A percentile compares a stretch with the other conserved stretches of the same genome.
Evolutionary conservation across 2,888 invertebrate genomes (phyloP).

Genomic region (Tyria jacobaeae): DNA sequence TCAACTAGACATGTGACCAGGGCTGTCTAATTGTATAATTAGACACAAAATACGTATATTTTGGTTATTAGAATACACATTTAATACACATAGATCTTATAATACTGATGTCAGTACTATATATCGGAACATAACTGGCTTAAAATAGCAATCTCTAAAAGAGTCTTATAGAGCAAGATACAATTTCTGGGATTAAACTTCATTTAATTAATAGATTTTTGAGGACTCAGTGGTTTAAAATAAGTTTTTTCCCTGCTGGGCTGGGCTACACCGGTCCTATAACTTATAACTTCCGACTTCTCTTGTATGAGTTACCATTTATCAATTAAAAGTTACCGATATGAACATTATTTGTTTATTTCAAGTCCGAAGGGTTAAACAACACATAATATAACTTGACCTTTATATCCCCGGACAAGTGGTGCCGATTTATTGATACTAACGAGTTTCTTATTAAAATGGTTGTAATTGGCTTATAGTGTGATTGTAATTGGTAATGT

Average conservation of each 20-base stretch:
- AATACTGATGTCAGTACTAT: too few species aligned
- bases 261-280: constrained; percentile 58
- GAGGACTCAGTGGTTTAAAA: too few species aligned
- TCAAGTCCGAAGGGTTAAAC: constrained; percentile 16
- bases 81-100: too few species aligned
- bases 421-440: constrained; percentile 14
- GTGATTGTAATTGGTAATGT: background rate
- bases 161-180: too few species aligned
- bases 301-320: constrained; percentile 30
- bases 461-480: background rate
- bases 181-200: too few species aligned
- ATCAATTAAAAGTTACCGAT: constrained; percentile 21
- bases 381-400: constrained; percentile 30
- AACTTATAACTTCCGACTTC: constrained; percentile 75
- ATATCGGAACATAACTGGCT: too few species aligned
- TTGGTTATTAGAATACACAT: too few species aligned
- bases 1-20: constrained; percentile 29
- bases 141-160: too few species aligned
- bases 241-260: too few species aligned
- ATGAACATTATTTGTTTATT: constrained; percentile 36
- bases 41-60: too few species aligned
- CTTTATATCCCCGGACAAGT: constrained; percentile 32
- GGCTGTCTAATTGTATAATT: too few species aligned
- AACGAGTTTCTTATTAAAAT: background rate
- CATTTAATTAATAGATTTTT: too few species aligned